A percentile compares a stretch with the other conserved stretches of the same genome.
These are phyloP conservation scores for Macrocentrus cingulum DNA, from an alignment of 1,140 invertebrate species.

Conservation along the genomic window DNA sequence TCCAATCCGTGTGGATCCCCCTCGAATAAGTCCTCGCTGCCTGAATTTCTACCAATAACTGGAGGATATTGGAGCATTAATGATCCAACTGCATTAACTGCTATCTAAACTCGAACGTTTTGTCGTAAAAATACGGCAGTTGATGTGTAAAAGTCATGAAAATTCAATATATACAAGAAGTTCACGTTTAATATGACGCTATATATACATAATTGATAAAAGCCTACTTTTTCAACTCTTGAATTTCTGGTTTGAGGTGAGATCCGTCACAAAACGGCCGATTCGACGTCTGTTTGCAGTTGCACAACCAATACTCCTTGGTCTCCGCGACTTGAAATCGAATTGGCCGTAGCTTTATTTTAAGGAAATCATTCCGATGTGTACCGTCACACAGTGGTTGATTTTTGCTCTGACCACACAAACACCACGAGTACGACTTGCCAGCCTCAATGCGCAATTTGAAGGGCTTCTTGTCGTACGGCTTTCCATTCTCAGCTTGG, in stretches of 20 bases:
- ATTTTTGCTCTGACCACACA: slow-evolving; percentile 87
- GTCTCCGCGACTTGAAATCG: slow-evolving; percentile 82
- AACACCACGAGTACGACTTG: slow-evolving; percentile 92
- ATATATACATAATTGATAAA: background rate
- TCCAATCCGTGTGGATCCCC: no score
- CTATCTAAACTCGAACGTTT: no score
- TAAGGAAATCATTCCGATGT: slow-evolving; percentile 76
- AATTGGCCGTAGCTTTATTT: slow-evolving; percentile 75
- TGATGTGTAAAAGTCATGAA: no score
- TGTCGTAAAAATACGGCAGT: no score
- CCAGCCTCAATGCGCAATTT: slow-evolving; percentile 72
- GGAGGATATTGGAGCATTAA: no score
- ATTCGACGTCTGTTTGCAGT: slow-evolving; percentile 95
- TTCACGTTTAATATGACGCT: background rate
- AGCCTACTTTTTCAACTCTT: slow-evolving; percentile 40
- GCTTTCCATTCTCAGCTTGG: slow-evolving; percentile 69
- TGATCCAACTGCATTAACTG: no score
- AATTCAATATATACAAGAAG: no score
- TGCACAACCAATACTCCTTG: slow-evolving; percentile 96
- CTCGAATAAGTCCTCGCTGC: no score
- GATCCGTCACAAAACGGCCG: slow-evolving; percentile 98
- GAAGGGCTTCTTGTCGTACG: slow-evolving; percentile 90
- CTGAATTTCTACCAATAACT: no score
- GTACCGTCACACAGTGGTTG: slow-evolving; percentile 96
- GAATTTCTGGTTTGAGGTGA: slow-evolving; percentile 75